A percentile compares a stretch with the other conserved stretches of the same genome.
These are phyloP conservation scores for Hirtodrosophila alboralis DNA, from an alignment of 2,888 invertebrate genomes.

Conservation along the genomic window DNA sequence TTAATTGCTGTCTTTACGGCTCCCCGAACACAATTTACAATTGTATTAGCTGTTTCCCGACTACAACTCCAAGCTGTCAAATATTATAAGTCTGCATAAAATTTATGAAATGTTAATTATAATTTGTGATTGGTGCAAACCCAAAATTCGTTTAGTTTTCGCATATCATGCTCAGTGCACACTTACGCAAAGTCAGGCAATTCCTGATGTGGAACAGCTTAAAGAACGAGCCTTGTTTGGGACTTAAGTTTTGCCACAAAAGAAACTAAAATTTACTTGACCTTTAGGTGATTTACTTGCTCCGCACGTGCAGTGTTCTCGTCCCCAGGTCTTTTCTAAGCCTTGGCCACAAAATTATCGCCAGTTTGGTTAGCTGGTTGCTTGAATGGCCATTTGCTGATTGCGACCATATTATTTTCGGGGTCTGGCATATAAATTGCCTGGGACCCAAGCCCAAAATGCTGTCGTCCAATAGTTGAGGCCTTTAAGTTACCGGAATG, in stretches of 20 bases:
- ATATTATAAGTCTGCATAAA: constrained; percentile 11
- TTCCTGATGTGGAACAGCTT: constrained; percentile 5
- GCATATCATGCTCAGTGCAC: background rate
- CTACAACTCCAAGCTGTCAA: constrained; percentile 1
- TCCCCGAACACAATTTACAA: too few relatives aligned
- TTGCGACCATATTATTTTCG: constrained; percentile 54
- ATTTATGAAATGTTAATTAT: constrained; percentile 17
- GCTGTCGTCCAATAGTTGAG: constrained; percentile 33
- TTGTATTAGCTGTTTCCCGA: too few relatives aligned
- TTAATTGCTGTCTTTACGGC: too few relatives aligned
- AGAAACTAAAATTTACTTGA: constrained; percentile 35
- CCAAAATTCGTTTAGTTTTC: constrained; percentile 7
- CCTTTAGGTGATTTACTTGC: constrained; percentile 13
- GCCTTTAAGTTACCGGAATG: constrained; percentile 31
- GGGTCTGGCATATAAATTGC: constrained; percentile 49
- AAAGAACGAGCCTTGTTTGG: constrained; percentile 8
- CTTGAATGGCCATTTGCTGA: constrained; percentile 63
- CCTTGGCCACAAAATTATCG: constrained; percentile 40
- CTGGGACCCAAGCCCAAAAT: constrained; percentile 12
- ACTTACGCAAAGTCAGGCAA: background rate
- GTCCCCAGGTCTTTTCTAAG: background rate
- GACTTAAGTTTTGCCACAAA: constrained; percentile 19
- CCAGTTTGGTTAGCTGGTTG: constrained; percentile 23
- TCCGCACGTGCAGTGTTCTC: constrained; percentile 48
- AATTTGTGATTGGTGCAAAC: constrained; percentile 28